Evolutionary conservation across 2,888 invertebrate species (phyloP).

Genomic region (Lutraria lutraria): DNA sequence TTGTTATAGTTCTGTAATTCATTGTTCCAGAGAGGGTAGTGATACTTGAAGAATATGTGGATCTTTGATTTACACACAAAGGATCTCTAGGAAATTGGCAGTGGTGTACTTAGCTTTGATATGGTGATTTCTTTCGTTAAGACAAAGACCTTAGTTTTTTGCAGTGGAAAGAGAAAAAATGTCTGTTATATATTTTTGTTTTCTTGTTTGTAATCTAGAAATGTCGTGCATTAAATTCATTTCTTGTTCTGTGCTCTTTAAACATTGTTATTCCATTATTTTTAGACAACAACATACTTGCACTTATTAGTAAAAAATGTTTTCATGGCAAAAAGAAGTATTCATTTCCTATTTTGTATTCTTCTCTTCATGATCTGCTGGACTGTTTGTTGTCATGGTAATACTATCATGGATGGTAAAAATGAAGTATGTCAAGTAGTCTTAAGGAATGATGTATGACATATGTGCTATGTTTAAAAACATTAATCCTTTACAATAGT

Average conservation of each 20-base stretch:
- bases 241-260: not conserved
- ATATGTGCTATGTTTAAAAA: not conserved
- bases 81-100: not conserved
- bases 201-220: not conserved
- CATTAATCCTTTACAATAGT: too few relatives aligned
- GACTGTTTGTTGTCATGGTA: not conserved
- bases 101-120: not conserved
- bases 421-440: not conserved
- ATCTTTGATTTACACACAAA: not conserved
- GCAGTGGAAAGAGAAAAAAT: not conserved
- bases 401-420: not conserved
- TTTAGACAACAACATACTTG: not conserved
- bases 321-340: not conserved
- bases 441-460: not conserved
- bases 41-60: not conserved
- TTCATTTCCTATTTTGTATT: not conserved
- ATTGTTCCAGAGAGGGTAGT: not conserved
- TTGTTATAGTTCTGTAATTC: not conserved
- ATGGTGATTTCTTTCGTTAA: not conserved
- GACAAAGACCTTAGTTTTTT: not conserved
- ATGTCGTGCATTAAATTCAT: not conserved
- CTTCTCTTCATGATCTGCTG: slow-evolving; percentile 2
- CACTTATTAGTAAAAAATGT: not conserved
- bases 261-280: not conserved
- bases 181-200: slow-evolving; percentile 13